Evolutionary conservation across 1,140 invertebrate species (phyloP).

Genomic region (Augochlora pura): DNA sequence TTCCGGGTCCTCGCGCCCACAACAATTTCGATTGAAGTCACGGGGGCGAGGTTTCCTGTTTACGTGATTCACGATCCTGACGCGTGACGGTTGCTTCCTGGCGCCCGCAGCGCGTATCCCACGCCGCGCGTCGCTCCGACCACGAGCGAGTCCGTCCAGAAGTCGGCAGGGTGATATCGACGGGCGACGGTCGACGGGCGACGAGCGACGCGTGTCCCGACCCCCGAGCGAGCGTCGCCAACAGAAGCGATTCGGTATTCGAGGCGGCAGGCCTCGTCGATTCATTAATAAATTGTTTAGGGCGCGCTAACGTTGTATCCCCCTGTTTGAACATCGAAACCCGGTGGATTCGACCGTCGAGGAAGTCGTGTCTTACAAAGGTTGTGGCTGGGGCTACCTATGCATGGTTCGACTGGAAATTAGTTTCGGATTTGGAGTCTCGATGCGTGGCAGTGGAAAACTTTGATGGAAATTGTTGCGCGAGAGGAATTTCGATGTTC

Average conservation of each 20-base stretch:
- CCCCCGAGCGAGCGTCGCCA: not conserved
- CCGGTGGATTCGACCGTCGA: slow-evolving; percentile 33
- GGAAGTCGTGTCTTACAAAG: slow-evolving; percentile 58
- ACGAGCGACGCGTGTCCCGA: slow-evolving; percentile 50
- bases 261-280: slow-evolving; percentile 15
- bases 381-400: slow-evolving; percentile 25
- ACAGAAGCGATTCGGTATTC: slow-evolving; percentile 55
- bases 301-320: slow-evolving; percentile 5
- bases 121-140: not conserved
- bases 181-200: no score
- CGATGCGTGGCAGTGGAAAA: not conserved
- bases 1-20: slow-evolving; percentile 55
- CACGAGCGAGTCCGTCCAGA: slow-evolving; percentile 47
- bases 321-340: slow-evolving; percentile 15
- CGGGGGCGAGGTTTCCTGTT: slow-evolving; percentile 63
- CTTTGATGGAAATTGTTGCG: not conserved
- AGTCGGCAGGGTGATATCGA: slow-evolving; percentile 2
- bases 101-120: slow-evolving; percentile 47
- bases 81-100: slow-evolving; percentile 62
- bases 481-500: not conserved
- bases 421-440: slow-evolving; percentile 6
- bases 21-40: slow-evolving; percentile 64
- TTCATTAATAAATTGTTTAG: slow-evolving; percentile 66
- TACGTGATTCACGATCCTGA: slow-evolving; percentile 60
- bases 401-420: slow-evolving; percentile 39